These are phyloP conservation scores for Cephalopholis sonnerati DNA, from an alignment of 2,113 vertebrate genomes.

Conservation along the genomic window DNA sequence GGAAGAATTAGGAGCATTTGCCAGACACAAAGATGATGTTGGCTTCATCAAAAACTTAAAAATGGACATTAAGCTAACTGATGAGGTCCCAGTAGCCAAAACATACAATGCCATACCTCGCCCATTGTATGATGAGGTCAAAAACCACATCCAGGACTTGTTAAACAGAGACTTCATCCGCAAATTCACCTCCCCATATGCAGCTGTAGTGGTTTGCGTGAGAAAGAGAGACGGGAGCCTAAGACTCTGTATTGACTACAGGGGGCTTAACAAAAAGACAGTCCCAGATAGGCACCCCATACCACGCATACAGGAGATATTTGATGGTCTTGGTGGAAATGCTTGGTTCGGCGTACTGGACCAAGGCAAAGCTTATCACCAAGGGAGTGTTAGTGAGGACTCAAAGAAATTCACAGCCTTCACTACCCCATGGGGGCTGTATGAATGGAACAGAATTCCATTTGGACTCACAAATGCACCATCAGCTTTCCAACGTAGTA, in stretches of 20 bases:
- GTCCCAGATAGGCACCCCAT: slow-evolving; percentile 17
- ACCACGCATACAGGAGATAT: slow-evolving; percentile 22
- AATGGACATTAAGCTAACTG: too few relatives aligned
- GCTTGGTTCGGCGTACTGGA: slow-evolving; percentile 16
- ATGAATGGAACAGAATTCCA: slow-evolving; percentile 29
- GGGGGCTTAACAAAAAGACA: slow-evolving; percentile 21
- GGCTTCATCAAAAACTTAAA: too few relatives aligned
- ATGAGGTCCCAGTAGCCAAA: too few relatives aligned
- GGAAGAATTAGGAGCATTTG: background rate
- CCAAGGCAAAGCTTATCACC: slow-evolving; percentile 20
- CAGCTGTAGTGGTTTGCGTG: slow-evolving; percentile 1
- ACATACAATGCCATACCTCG: too few relatives aligned
- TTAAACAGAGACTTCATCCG: background rate
- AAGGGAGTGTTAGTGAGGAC: slow-evolving; percentile 19
- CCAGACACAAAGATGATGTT: background rate
- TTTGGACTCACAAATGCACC: slow-evolving; percentile 36
- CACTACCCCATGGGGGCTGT: slow-evolving; percentile 13
- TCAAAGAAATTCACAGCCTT: slow-evolving; percentile 17
- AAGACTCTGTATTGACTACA: slow-evolving; percentile 4
- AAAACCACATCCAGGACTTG: too few relatives aligned
- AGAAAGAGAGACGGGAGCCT: background rate
- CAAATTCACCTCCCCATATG: slow-evolving; percentile 13
- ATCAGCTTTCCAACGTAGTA: slow-evolving; percentile 14
- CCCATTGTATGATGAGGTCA: too few relatives aligned
- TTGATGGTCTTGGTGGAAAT: slow-evolving; percentile 23